Base-by-base conservation (phyloP, 1,140 invertebrate species). In the Arctopsyche grandis region DNA sequence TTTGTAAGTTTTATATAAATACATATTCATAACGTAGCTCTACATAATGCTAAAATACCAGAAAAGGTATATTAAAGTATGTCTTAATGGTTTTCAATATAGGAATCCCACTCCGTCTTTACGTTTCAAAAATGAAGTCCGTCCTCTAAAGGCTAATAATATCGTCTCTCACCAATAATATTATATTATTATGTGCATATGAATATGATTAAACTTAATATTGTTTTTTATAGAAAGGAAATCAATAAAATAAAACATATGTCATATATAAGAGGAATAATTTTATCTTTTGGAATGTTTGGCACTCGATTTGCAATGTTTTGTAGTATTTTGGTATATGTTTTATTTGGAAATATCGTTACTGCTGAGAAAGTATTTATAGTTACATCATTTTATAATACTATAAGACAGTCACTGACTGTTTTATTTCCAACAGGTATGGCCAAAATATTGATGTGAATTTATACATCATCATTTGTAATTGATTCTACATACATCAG, bases 381-480 rank as follows among this genome's bases (percentile, higher is more conserved):
- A 43, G 66, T 80, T 16, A 73, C 71, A n/a, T 58, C 60, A 19
- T 82, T 60, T 60, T 82, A 80, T 76, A 24, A 21, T 46, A 21
- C 58, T 16, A 44, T 82, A 29, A 80, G 71, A 63, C 71, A 78
- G n/a, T 52, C 66, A 12, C 71, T 82, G 60, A 63, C 60, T 29
- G 14, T 63, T 26, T 60, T 71, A 38, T 82, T 82, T 71, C 81
- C 81, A n/a, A 52, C 19, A 78, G 81, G 81, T 82, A 78, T 19
- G 9, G 1, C 24, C 0, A 77, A n/a, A n/a, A n/a, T n/a, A n/a
- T n/a, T n/a, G n/a, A n/a, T n/a, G n/a, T n/a, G n/a, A n/a, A n/a
- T n/a, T n/a, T n/a, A n/a, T n/a, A n/a, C n/a, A n/a, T n/a, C n/a
- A n/a, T n/a, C n/a, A 38, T 38, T 38, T 38, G 29, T 38, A 38